Evolutionary conservation across 2,113 vertebrate genomes (phyloP).

Genomic region (Rutilus rutilus): DNA sequence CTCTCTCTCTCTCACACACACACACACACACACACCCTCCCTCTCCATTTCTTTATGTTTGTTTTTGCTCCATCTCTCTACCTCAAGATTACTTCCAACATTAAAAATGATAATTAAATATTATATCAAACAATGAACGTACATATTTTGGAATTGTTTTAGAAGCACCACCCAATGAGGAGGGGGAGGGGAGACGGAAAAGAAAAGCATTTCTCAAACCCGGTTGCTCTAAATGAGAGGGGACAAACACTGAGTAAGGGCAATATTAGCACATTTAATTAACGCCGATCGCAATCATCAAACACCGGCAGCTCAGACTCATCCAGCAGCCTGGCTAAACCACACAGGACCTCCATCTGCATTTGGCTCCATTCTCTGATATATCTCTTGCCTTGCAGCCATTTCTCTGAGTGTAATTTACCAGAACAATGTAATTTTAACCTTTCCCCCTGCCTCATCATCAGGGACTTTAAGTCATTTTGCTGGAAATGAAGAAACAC

Average conservation of each 20-base stretch:
- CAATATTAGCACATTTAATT: slow-evolving; percentile 67
- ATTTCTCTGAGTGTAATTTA: slow-evolving; percentile 71
- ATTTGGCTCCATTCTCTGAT: slow-evolving; percentile 59
- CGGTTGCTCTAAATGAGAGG: slow-evolving; percentile 52
- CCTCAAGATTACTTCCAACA: background rate
- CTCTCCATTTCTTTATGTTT: slow-evolving; percentile 20
- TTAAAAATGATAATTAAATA: slow-evolving; percentile 6
- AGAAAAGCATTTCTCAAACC: slow-evolving; percentile 11
- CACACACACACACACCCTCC: slow-evolving; percentile 8
- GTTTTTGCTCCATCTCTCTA: slow-evolving; percentile 39
- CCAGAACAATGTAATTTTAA: slow-evolving; percentile 74
- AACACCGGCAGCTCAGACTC: slow-evolving; percentile 53
- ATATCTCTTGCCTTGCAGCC: slow-evolving; percentile 63
- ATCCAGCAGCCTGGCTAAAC: slow-evolving; percentile 47
- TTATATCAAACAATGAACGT: background rate
- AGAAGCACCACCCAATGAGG: background rate
- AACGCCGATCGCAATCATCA: slow-evolving; percentile 60
- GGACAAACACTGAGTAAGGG: slow-evolving; percentile 52
- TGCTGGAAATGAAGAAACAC: slow-evolving; percentile 63
- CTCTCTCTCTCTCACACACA: background rate
- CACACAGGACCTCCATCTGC: slow-evolving; percentile 49
- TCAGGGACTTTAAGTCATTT: slow-evolving; percentile 60
- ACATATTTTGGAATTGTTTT: background rate
- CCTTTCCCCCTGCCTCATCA: slow-evolving; percentile 68
- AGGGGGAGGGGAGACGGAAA: background rate